These are phyloP conservation scores for Agrypnia vestita DNA, from an alignment of 1,140 invertebrate genomes.

Conservation along the genomic window DNA sequence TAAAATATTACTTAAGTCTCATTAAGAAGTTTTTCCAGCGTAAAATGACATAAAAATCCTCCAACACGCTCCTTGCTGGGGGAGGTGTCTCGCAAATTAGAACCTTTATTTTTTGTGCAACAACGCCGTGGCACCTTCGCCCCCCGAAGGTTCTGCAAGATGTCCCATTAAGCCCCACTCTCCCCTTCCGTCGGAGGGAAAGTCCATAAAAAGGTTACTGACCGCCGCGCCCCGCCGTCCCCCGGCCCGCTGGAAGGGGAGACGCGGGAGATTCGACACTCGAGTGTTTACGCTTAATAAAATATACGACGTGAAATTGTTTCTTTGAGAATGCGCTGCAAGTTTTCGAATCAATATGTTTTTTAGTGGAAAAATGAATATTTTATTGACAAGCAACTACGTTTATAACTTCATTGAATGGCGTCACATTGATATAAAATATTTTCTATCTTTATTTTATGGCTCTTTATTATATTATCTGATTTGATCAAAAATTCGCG, in stretches of 20 bases:
- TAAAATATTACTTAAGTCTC: too few species aligned
- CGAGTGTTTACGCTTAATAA: slow-evolving; percentile 43
- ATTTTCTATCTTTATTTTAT: background rate
- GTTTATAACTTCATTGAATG: background rate
- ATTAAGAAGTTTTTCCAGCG: too few species aligned
- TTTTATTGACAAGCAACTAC: background rate
- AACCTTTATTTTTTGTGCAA: background rate
- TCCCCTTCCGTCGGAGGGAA: slow-evolving; percentile 17
- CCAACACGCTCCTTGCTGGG: background rate
- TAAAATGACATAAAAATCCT: background rate
- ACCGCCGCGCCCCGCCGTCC: slow-evolving; percentile 13
- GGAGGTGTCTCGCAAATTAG: slow-evolving; percentile 7
- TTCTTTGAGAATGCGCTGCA: background rate
- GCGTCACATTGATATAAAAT: background rate
- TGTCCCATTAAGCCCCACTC: slow-evolving; percentile 22
- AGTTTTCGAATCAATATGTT: slow-evolving; percentile 29
- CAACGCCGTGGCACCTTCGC: slow-evolving; percentile 4
- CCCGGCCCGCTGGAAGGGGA: background rate
- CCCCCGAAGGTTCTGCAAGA: slow-evolving; percentile 12
- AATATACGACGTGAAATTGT: slow-evolving; percentile 12
- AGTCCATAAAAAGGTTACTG: slow-evolving; percentile 47
- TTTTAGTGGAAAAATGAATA: background rate
- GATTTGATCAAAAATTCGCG: too few species aligned
- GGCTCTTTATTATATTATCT: background rate
- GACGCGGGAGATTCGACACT: background rate